These are phyloP conservation scores for Psettodes erumei DNA, from an alignment of 2,113 vertebrate genomes.

Conservation along the genomic window DNA sequence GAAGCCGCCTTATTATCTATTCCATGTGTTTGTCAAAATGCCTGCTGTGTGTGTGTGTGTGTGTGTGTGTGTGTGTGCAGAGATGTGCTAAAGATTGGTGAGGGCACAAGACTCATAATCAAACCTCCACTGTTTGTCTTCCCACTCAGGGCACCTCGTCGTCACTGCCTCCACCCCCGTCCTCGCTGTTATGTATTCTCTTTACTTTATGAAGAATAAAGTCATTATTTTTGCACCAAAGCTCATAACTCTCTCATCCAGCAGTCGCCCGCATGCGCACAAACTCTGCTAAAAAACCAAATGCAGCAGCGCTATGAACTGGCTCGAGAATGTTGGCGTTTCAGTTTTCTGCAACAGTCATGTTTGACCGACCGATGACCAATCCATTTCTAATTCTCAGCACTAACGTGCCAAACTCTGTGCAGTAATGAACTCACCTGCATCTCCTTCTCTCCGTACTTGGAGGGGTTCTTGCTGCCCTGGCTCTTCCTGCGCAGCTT, in stretches of 20 bases:
- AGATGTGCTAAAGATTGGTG: conserved; percentile 35
- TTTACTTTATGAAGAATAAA: conserved; percentile 57
- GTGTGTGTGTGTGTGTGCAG: conserved; percentile 41
- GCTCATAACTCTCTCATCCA: conserved; percentile 40
- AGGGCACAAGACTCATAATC: conserved; percentile 55
- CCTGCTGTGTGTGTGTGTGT: conserved; percentile 8
- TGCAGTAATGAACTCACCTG: conserved; percentile 85
- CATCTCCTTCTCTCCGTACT: conserved; percentile 97
- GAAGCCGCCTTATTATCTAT: background rate
- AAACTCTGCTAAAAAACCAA: conserved; percentile 20
- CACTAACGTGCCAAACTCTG: background rate
- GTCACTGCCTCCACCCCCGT: conserved; percentile 58
- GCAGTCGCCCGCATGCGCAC: conserved; percentile 41
- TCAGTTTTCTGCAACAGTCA: background rate
- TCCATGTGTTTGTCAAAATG: background rate
- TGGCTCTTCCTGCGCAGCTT: conserved; percentile 98
- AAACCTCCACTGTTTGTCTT: conserved; percentile 68
- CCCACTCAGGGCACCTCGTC: conserved; percentile 62
- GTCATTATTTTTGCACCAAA: conserved; percentile 43
- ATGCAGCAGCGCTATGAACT: background rate
- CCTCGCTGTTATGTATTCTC: conserved; percentile 50
- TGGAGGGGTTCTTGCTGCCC: conserved; percentile 98
- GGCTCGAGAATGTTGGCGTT: background rate
- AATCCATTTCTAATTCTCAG: background rate
- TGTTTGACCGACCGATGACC: background rate